phyloP scores from a whole-genome alignment of 2,888 invertebrate genomes.

The Clanis bilineata region DNA sequence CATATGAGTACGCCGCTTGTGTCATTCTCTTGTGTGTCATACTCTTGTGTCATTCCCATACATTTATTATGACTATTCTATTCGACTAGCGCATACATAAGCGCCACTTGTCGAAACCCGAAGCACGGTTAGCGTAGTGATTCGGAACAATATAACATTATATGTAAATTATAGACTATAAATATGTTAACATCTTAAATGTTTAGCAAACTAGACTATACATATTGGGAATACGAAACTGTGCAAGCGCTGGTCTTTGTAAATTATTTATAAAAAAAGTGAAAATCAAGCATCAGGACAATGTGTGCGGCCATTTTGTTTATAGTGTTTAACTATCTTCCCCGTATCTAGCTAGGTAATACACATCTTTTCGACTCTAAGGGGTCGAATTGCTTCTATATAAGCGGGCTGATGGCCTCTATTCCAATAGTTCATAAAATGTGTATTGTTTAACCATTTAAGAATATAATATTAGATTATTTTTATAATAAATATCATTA shows the following conservation, averaged over 20 bases:
- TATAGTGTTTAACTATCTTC: constrained; percentile 46
- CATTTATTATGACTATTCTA: too few relatives aligned
- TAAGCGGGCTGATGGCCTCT: constrained; percentile 39
- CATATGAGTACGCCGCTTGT: too few relatives aligned
- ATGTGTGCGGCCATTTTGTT: constrained; percentile 43
- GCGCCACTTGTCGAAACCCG: too few relatives aligned
- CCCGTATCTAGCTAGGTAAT: constrained; percentile 51
- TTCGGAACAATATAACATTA: not conserved
- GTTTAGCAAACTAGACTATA: not conserved
- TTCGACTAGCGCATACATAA: too few relatives aligned
- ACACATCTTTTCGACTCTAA: constrained; percentile 39
- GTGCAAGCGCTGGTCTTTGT: not conserved
- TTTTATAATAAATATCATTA: constrained; percentile 8
- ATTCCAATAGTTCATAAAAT: constrained; percentile 6
- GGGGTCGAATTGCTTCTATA: constrained; percentile 39
- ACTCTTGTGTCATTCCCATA: too few relatives aligned
- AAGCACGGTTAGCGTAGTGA: not conserved
- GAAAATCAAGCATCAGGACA: constrained; percentile 57
- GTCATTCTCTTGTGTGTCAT: too few relatives aligned
- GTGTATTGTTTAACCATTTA: constrained; percentile 4
- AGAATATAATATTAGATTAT: constrained; percentile 7
- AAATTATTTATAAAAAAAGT: not conserved
- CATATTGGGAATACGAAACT: not conserved
- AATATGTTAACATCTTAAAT: not conserved
- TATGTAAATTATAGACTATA: not conserved